Conservation (phyloP, 2,888 invertebrate genomes). For the Malachius bipustulatus region DNA sequence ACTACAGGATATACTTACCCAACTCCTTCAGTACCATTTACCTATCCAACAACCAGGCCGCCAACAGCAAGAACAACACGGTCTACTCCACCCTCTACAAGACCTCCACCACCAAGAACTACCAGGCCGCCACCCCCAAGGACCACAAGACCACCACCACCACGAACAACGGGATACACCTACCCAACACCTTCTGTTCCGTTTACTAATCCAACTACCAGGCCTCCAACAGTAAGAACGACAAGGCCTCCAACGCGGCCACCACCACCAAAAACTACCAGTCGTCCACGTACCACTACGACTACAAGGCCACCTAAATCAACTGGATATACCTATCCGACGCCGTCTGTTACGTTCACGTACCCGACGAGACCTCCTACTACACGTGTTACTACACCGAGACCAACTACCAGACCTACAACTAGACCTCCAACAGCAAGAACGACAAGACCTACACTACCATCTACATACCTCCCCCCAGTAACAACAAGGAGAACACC, state of each 20-base stretch:
- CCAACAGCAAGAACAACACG: not conserved
- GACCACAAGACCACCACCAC: constrained; percentile 1
- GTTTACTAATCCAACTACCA: constrained; percentile 5
- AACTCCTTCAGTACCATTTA: not conserved
- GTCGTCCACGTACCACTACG: not conserved
- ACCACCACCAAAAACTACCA: not conserved
- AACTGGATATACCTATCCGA: constrained; percentile 10
- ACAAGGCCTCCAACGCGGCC: not conserved
- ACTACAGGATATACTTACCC: not conserved
- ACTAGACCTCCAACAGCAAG: not conserved
- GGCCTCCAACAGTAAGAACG: not conserved
- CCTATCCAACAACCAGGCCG: not conserved
- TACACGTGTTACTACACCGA: not conserved
- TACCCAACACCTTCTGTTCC: constrained; percentile 10
- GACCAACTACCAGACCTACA: not conserved
- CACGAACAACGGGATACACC: constrained; percentile 6
- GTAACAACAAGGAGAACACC: not conserved
- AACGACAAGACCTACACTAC: not conserved
- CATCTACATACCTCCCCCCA: constrained; percentile 1
- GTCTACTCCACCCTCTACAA: constrained; percentile 1
- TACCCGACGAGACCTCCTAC: not conserved
- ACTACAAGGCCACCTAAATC: not conserved
- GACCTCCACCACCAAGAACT: constrained; percentile 1
- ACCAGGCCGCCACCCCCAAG: not conserved
- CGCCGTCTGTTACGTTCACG: constrained; percentile 9